Base-by-base conservation (phyloP, 1,140 invertebrate species). In the Aphelenchoides fujianensis region DNA sequence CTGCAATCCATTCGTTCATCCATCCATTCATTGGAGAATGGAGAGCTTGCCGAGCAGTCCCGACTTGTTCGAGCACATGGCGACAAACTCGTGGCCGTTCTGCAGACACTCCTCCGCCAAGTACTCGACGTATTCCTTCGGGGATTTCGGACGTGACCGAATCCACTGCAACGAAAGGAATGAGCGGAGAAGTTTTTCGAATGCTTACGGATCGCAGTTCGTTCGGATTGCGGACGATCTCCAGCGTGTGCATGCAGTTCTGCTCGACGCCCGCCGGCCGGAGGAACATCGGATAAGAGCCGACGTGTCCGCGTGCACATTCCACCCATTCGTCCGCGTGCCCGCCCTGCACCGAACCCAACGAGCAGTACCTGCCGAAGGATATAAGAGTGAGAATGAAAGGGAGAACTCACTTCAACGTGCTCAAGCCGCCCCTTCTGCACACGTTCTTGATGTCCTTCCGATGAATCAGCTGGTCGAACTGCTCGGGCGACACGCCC, bases 1-100 rank as follows among this genome's bases (percentile, higher is more conserved):
- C 74, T 76, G 48, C 66, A 79, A 28, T 23, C 23, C 23, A n/a
- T n/a, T n/a, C n/a, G n/a, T n/a, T n/a, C n/a, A n/a, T n/a, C n/a
- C n/a, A n/a, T n/a, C n/a, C n/a, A n/a, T n/a, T n/a, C n/a, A n/a
- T n/a, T n/a, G n/a, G n/a, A n/a, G n/a, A n/a, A n/a, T n/a, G n/a
- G n/a, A n/a, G n/a, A n/a, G 31, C 72, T 54, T 34, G 79, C 75
- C 75, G n/a, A 77, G 74, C 30, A 77, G 59, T 30, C 75, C 75
- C n/a, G 64, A 69, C 48, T 55, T 75, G 9, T 32, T 35, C 3
- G 75, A 77, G 32, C 48, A 79, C 32, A 77, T 61, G 12, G 72
- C 78, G 27, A 79, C 59, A 64, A 77, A 79, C 61, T 77, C 75
- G 36, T 74, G 63, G 16, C 75, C 77, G 55, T 79, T 74, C 31